Base-by-base conservation (phyloP, 2,888 invertebrate genomes). In the Synanthedon myopaeformis region DNA sequence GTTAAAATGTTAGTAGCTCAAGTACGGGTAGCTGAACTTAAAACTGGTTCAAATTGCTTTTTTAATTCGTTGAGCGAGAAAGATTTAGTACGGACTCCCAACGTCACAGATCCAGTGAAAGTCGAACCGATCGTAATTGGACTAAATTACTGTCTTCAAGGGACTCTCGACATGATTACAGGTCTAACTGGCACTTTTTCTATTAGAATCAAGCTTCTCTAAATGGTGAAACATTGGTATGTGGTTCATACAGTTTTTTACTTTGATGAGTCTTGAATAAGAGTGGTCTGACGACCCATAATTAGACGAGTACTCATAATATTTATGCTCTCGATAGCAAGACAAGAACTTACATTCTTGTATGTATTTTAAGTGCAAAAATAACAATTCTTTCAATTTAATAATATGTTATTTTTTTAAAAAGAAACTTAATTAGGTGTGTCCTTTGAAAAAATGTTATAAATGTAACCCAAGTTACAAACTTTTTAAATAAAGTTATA, bases 101-200 rank as follows among this genome's bases (percentile, higher is more conserved):
- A 67, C 53, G 51, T 52, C 54, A 56, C 50, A 54, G 53, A 51
- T 41, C 28, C 53, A 59, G 73, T 69, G 72, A 75, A 74, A 73
- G 73, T 66, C 59, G 57, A 58, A 56, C 57, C 60, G 57, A 60
- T 59, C 60, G 61, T 74, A 74, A 74, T 75, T 73, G 70, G 61
- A 66, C 63, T 61, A 69, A 72, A 74, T 74, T 73, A 72, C 65
- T 56, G 62, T 62, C 59, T 65, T 61, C 54, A 58, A 64, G 66
- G 65, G 64, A 63, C 64, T 61, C 61, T 61, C 53, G 57, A 54
- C 59, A 60, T 65, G 59, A 70, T 69, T 63, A 64, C 59, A 48
- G 60, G 55, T 54, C 56, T 59, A 58, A 60, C 59, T 57, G 57
- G 62, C 57, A 67, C 57, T 72, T 68, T 71, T 69, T 71, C 59